Evolutionary conservation across 1,140 invertebrate species (phyloP).

Genomic region (Asbolus verrucosus): DNA sequence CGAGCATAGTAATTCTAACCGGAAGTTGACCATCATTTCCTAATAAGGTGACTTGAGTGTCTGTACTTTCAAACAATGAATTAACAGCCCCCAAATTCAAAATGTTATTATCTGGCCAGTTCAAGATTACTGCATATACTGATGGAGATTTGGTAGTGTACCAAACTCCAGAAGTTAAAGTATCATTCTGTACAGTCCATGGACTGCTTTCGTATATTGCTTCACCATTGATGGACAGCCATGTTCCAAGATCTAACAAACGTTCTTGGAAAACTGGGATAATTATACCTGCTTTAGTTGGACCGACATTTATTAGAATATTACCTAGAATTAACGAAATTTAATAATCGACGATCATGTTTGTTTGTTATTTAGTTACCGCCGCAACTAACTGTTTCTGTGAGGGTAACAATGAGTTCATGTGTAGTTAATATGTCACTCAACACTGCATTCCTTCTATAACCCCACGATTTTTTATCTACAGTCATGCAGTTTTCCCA

Average conservation of each 20-base stretch:
- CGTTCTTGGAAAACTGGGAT: constrained; percentile 91
- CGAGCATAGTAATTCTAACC: constrained; percentile 43
- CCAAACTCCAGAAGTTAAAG: constrained; percentile 78
- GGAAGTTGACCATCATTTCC: constrained; percentile 61
- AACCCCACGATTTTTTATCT: constrained; percentile 89
- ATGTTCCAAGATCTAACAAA: constrained; percentile 77
- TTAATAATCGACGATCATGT: not conserved
- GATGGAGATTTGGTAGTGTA: constrained; percentile 72
- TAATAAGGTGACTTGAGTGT: constrained; percentile 64
- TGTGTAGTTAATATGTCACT: constrained; percentile 76
- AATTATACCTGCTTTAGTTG: constrained; percentile 90
- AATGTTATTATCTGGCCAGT: constrained; percentile 73
- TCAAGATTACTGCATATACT: constrained; percentile 75
- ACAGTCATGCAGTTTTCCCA: constrained; percentile 94
- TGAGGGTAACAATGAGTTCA: constrained; percentile 78
- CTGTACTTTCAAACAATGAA: constrained; percentile 60
- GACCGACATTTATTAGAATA: constrained; percentile 90
- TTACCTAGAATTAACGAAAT: constrained; percentile 77
- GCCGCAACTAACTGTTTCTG: constrained; percentile 67
- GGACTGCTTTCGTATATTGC: constrained; percentile 87
- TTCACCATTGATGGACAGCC: constrained; percentile 88
- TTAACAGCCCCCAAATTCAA: constrained; percentile 67
- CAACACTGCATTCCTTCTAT: constrained; percentile 77
- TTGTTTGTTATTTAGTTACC: constrained; percentile 67
- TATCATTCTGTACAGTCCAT: constrained; percentile 88